Evolutionary conservation across 2,113 vertebrate genomes (phyloP).

Genomic region (Bubo scandiacus): DNA sequence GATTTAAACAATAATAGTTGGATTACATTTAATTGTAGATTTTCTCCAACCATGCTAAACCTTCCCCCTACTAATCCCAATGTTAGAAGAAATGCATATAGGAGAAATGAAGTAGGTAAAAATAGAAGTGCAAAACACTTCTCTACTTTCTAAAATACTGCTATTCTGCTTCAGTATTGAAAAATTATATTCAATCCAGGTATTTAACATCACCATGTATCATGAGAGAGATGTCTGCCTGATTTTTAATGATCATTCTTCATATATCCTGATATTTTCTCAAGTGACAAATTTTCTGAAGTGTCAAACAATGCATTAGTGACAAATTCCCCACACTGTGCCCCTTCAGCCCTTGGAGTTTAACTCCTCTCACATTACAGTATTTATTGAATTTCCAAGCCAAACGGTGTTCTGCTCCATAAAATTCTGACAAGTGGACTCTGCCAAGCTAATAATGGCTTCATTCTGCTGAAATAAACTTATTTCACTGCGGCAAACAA

Average conservation of each 20-base stretch:
- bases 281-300: not conserved
- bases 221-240: not conserved
- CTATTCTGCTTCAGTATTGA: not conserved
- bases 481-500: slow-evolving; percentile 95
- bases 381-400: slow-evolving; percentile 93
- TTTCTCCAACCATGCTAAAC: not conserved
- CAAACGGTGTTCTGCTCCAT: slow-evolving; percentile 92
- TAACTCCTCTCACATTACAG: slow-evolving; percentile 86
- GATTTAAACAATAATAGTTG: slow-evolving; percentile 1
- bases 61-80: not conserved
- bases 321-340: slow-evolving; percentile 72
- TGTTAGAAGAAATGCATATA: not conserved
- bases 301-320: slow-evolving; percentile 71
- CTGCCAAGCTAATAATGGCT: slow-evolving; percentile 89
- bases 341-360: slow-evolving; percentile 83
- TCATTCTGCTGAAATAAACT: slow-evolving; percentile 96
- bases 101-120: not conserved
- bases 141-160: not conserved
- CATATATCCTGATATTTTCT: slow-evolving; percentile 44
- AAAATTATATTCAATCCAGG: slow-evolving; percentile 1
- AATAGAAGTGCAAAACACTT: slow-evolving; percentile 4
- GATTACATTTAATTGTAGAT: not conserved
- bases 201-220: not conserved
- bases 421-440: slow-evolving; percentile 93
- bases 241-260: slow-evolving; percentile 63